These are phyloP conservation scores for Onthophagus taurus DNA, from an alignment of 1,140 invertebrate species.

Conservation along the genomic window DNA sequence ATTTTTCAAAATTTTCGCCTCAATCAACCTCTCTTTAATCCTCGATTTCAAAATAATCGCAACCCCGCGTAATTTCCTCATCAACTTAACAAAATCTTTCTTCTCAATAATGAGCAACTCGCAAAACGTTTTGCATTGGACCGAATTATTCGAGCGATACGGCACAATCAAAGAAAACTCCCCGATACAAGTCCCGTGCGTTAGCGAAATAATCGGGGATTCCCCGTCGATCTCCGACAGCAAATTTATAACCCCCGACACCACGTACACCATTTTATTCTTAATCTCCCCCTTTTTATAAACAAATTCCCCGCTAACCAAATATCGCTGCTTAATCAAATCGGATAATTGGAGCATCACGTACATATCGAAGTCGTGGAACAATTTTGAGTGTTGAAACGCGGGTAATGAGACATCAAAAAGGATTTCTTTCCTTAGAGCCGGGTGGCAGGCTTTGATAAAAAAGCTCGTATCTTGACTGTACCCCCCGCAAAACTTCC, in stretches of 20 bases:
- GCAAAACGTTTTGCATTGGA: conserved; percentile 14
- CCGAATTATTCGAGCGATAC: conserved; percentile 9
- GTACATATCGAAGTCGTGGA: conserved; percentile 3
- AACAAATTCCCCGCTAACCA: conserved; percentile 16
- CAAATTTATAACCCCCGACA: conserved; percentile 14
- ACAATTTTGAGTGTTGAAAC: conserved; percentile 17
- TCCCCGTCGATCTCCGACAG: conserved; percentile 17
- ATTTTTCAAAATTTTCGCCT: too few species aligned
- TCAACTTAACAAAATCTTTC: conserved; percentile 3
- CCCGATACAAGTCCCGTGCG: conserved; percentile 15
- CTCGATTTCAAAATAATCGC: too few species aligned
- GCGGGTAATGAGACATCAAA: conserved; percentile 8
- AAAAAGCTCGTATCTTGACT: conserved; percentile 5
- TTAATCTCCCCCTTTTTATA: conserved; percentile 17
- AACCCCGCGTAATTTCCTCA: too few species aligned
- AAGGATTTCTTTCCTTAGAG: not conserved
- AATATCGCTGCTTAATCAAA: conserved; percentile 16
- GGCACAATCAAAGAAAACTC: conserved; percentile 12
- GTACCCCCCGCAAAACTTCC: conserved; percentile 7
- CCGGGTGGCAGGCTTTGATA: not conserved
- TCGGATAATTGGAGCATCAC: conserved; percentile 9
- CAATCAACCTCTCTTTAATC: too few species aligned
- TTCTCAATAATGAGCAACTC: conserved; percentile 14
- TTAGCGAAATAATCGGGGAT: conserved; percentile 14
- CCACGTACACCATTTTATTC: conserved; percentile 16